Percentiles rank a stretch among this genome's conserved stretches.
Evolutionary conservation across 2,113 vertebrate species (phyloP).

Genomic region (Microtus oregoni): DNA sequence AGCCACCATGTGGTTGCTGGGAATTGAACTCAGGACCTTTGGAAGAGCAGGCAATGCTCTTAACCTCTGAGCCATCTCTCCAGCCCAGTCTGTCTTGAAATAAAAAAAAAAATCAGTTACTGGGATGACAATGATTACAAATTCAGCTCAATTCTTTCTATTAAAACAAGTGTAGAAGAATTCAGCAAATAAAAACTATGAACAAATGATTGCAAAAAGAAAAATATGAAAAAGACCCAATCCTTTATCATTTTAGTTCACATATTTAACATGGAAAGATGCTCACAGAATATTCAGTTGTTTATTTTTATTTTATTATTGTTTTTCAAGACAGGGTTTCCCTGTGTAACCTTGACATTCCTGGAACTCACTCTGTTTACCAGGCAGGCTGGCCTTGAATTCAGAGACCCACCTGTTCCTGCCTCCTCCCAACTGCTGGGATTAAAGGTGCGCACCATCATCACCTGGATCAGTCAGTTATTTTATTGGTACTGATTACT

Average conservation of each 20-base stretch:
- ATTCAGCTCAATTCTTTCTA: constrained; percentile 16
- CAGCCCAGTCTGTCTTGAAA: background rate
- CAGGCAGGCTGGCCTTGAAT: background rate
- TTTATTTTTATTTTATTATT: background rate
- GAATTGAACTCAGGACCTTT: too few relatives aligned
- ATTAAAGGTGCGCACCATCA: too few relatives aligned
- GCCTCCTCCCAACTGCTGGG: background rate
- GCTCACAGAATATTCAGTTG: background rate
- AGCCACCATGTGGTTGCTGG: too few relatives aligned
- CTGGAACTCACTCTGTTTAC: background rate
- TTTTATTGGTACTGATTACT: background rate
- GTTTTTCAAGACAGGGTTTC: background rate
- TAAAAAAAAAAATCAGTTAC: background rate
- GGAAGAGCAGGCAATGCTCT: too few relatives aligned
- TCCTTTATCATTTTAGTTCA: constrained; percentile 32
- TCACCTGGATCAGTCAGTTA: background rate
- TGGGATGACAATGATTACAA: background rate
- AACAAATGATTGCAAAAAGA: constrained; percentile 52
- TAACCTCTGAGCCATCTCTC: too few relatives aligned
- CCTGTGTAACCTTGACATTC: background rate
- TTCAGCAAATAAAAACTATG: constrained; percentile 46
- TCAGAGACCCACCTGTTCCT: background rate
- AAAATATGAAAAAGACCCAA: background rate
- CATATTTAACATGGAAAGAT: background rate
- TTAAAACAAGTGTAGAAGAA: constrained; percentile 44